Base-by-base conservation (phyloP, 2,888 invertebrate genomes). In the Diachrysia chrysitis region DNA sequence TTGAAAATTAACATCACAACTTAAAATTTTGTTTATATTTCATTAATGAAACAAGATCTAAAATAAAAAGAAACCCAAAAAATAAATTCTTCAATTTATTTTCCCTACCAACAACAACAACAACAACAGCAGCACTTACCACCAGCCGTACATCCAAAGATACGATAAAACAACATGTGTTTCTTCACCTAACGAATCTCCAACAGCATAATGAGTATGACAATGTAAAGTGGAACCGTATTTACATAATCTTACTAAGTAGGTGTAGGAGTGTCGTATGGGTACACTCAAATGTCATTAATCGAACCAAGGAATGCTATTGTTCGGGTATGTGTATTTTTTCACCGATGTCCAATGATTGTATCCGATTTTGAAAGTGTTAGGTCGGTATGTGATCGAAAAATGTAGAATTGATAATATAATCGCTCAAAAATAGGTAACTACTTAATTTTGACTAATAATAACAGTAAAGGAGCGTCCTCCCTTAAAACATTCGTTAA, bases 181-280 rank as follows among this genome's bases (percentile, higher is more conserved):
- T 95, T 95, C 95, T 94, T 95, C 95, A 95, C 95, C 95, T 95
- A 94, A 94, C 95, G 94, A 95, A 94, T 95, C 95, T 93, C 91
- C 92, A 87, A 85, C 85, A 78, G 93, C 89, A 95, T 95, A 95
- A 94, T 95, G 94, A 95, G 93, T 89, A 92, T 91, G 87, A 94
- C 94, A 95, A 94, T 93, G 93, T 93, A 93, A 92, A 94, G 94
- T 93, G 93, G 93, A 88, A 79, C 89, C 87, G 86, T 95, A 94
- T 95, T 95, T 95, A 95, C 94, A 95, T 95, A 94, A 95, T 95
- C 94, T 95, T 95, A 94, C 93, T 93, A 93, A 93, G 94, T 94
- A 93, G 93, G 93, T 94, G 94, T 94, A 93, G 89, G 92, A 92
- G 93, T 93, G 75, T 76, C 75, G 64, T 71, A 81, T 83, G 83